Evolutionary conservation across 2,797 vertebrate genomes (phyloP), one percentile per base, ranked within the genome.

Genomic region (Danio choprae): DNA sequence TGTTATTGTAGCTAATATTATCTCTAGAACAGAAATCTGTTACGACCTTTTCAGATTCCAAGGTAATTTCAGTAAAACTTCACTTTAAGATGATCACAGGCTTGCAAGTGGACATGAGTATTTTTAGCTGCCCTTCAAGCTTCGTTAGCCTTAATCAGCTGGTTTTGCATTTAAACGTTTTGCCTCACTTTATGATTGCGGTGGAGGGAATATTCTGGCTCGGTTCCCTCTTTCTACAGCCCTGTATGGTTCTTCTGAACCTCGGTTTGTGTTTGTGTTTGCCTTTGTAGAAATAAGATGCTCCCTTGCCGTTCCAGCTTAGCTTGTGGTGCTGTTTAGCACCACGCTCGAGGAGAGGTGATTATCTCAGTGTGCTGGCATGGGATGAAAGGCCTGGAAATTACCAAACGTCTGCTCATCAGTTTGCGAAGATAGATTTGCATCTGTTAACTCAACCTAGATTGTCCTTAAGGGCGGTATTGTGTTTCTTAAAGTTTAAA

Each of bases 141-240:
- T 73, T 79, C 22, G 22, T 86, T 82, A 82, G 74, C 9, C 60
- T 70, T 84, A 73, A 76, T 81, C 48, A 81, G 67, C 68, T 81
- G 9, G 7, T 72, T 68, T 67, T 71, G 44, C 46, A 63, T 65
- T 64, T 50, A 68, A 74, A 71, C 11, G 4, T 60, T 75, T 67
- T 38, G 40, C 43, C 43, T 80, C 62, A 51, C 46, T 70, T 77
- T 75, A 68, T 63, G 77, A 73, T 20, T 44, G 80, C 10, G 15
- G 22, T 44, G 41, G 20, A 64, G 48, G 38, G 18, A 80, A 36
- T 46, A 71, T 72, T 60, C 7, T 48, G 40, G 53, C 38, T 65
- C 29, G 7, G n/a, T 53, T 74, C 69, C 22, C 60, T 73, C 55
- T 41, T 22, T n/a, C 43, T 36, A 22, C 60, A 60, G 48, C 12